phyloP scores from a whole-genome alignment of 2,113 vertebrate species.

The Ochotona curzoniae region DNA sequence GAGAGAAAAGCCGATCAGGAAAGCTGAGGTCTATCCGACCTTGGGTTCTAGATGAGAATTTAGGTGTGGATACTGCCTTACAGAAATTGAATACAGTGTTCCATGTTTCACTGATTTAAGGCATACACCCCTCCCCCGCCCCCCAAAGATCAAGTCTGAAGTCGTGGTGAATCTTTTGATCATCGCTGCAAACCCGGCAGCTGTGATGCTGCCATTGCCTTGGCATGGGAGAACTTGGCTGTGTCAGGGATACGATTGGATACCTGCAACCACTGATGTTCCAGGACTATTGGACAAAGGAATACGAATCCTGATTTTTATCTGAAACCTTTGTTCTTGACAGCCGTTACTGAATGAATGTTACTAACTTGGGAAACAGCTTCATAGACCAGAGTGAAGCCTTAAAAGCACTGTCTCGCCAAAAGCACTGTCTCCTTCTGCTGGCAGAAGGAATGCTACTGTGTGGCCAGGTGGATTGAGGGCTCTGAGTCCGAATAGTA shows the following conservation, averaged over 20 bases:
- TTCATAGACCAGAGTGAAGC: neutral
- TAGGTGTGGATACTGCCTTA: neutral
- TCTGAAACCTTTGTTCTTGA: constrained; percentile 21
- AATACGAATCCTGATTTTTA: constrained; percentile 34
- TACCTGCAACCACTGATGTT: neutral
- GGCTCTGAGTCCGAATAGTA: neutral
- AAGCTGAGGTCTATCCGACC: neutral
- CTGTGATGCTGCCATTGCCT: constrained; percentile 57
- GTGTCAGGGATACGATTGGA: neutral
- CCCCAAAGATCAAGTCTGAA: constrained; percentile 1
- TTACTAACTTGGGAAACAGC: neutral
- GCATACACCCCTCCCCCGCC: constrained; percentile 45
- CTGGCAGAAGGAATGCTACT: neutral
- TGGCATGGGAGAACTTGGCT: constrained; percentile 23
- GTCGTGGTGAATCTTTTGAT: neutral
- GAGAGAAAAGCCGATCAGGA: neutral
- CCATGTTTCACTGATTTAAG: constrained; percentile 10
- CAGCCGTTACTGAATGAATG: neutral
- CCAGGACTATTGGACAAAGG: constrained; percentile 45
- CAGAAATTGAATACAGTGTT: constrained; percentile 33
- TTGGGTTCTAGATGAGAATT: constrained; percentile 38
- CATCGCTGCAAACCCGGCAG: neutral
- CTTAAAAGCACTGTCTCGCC: no score
- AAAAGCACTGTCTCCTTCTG: no score
- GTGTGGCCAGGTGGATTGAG: neutral